Conservation (phyloP, 2,113 vertebrate species). For the Grammomys surdaster region DNA sequence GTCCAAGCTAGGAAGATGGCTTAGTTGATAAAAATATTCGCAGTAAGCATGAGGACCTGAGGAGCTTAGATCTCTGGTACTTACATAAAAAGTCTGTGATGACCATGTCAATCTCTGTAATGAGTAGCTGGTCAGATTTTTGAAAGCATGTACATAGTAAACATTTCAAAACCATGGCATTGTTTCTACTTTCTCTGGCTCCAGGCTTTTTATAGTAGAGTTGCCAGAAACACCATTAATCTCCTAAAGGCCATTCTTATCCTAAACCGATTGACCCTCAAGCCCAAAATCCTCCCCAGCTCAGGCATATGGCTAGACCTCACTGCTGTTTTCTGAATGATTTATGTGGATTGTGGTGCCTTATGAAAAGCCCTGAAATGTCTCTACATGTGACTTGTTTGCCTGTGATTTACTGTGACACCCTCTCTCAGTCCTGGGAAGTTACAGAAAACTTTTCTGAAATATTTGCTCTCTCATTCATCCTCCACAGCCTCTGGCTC, state of each 20-base stretch:
- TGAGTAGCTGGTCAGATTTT: conserved; percentile 70
- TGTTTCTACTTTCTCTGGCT: conserved; percentile 73
- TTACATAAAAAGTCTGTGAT: background rate
- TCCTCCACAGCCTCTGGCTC: conserved; percentile 22
- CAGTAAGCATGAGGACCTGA: background rate
- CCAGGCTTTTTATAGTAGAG: conserved; percentile 55
- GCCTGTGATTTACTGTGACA: conserved; percentile 74
- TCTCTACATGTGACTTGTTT: conserved; percentile 73
- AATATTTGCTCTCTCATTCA: conserved; percentile 65
- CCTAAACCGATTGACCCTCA: conserved; percentile 68
- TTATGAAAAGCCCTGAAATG: conserved; percentile 73
- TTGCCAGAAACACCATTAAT: conserved; percentile 76
- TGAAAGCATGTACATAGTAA: conserved; percentile 49
- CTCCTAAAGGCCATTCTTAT: conserved; percentile 71
- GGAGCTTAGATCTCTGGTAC: background rate
- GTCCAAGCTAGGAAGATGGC: background rate
- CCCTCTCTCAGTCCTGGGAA: conserved; percentile 58
- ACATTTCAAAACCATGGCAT: conserved; percentile 69
- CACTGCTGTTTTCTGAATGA: conserved; percentile 72
- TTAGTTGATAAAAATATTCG: background rate
- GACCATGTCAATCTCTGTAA: conserved; percentile 55
- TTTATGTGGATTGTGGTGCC: conserved; percentile 71
- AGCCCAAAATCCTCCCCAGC: conserved; percentile 62
- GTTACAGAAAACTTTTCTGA: conserved; percentile 64
- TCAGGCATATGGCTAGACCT: conserved; percentile 59